Base-by-base conservation (phyloP, 2,797 vertebrate species). In the Karalla daura region DNA sequence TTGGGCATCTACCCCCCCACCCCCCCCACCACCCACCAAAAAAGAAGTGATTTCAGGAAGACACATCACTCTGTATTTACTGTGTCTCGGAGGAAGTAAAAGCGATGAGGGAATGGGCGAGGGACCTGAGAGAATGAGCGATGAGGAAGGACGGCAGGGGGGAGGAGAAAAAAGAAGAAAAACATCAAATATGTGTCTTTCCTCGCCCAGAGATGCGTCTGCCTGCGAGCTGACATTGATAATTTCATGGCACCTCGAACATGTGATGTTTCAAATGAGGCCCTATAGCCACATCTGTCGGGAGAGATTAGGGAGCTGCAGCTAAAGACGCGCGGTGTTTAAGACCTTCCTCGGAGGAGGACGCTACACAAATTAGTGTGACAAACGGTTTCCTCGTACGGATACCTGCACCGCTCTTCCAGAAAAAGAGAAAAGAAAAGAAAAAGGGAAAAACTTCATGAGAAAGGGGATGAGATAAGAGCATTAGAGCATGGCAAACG, bases 171-270 rank as follows among this genome's bases (percentile, higher is more conserved):
- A n/a, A n/a, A n/a, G n/a, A n/a, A n/a, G 49, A 55, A 58, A 58
- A 40, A 65, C 30, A 70, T 63, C 12, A 80, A 88, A 86, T 80
- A 41, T 44, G 41, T 51, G 45, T 67, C 65, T 83, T 69, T 73
- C 70, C 86, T 67, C 71, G 70, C 89, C 81, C 51, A 50, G 55
- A 82, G 87, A 89, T 82, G 59, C 56, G 64, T 68, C 82, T 86
- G 90, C 86, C 89, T 93, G 87, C 85, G 83, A 93, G 88, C 92
- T 89, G 88, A 90, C 90, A 91, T 83, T 90, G 93, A 93, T 92
- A 86, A 93, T 94, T 94, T 94, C 91, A 93, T 92, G 89, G 87
- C 84, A 88, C 76, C 89, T 93, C 92, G 90, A 89, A 94, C 85
- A 87, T 86, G 79, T 89, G 73, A 86, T 90, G 84, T 89, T 89